These are phyloP conservation scores for Rhea americana DNA, from an alignment of 2,113 vertebrate species.

Conservation along the genomic window DNA sequence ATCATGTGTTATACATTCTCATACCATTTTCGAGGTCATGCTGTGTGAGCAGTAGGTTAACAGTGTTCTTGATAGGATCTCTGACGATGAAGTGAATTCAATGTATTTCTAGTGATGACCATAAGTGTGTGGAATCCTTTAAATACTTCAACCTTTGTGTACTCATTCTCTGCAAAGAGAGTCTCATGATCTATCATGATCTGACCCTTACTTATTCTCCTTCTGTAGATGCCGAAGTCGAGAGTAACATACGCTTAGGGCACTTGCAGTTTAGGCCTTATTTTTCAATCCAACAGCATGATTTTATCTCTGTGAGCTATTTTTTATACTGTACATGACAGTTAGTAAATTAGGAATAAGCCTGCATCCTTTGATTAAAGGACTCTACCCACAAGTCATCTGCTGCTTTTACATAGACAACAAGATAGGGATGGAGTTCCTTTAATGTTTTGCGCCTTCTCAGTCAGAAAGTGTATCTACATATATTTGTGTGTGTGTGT, in stretches of 20 bases:
- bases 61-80: not conserved
- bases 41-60: not conserved
- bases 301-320: not conserved
- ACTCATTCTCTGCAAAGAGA: not conserved
- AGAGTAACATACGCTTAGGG: not conserved
- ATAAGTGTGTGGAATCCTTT: not conserved
- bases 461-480: not conserved
- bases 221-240: not conserved
- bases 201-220: not conserved
- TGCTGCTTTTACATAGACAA: rapidly evolving
- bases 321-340: not conserved
- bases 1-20: not conserved
- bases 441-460: not conserved
- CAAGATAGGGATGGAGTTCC: not conserved
- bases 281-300: not conserved
- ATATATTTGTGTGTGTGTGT: no score
- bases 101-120: rapidly evolving
- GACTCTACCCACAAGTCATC: not conserved
- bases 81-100: not conserved
- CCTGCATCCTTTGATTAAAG: not conserved
- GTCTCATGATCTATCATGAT: not conserved
- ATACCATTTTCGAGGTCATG: not conserved
- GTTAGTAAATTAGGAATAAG: not conserved
- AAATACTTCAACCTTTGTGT: not conserved
- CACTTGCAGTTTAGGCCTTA: not conserved